Conservation (phyloP, 2,797 vertebrate species). For the Aulostomus chinensis region DNA sequence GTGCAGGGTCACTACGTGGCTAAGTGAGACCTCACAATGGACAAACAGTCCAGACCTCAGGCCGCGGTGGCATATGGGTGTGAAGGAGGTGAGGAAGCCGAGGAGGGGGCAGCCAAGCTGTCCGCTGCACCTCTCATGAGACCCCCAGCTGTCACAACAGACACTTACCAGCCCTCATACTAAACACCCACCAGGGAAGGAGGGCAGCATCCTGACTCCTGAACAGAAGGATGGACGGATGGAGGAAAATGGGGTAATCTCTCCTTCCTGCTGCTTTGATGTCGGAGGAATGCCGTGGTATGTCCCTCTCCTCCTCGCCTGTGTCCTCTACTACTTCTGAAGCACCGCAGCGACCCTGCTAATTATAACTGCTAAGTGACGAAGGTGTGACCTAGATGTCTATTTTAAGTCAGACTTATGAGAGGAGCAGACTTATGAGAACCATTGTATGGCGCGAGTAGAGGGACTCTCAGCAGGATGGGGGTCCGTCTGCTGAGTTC, state of each 20-base stretch:
- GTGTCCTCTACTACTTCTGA: conserved; percentile 34
- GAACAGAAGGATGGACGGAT: conserved; percentile 31
- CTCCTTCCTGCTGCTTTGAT: conserved; percentile 52
- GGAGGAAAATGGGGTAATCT: conserved; percentile 27
- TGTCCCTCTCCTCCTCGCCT: neutral
- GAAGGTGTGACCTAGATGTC: conserved; percentile 65
- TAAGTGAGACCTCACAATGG: conserved; percentile 75
- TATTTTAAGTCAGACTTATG: conserved; percentile 65
- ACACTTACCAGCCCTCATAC: conserved; percentile 77
- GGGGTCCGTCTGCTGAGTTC: too few relatives aligned
- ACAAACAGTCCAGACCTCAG: conserved; percentile 63
- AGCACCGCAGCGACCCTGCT: conserved; percentile 49
- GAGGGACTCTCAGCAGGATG: conserved; percentile 33
- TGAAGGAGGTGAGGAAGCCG: conserved; percentile 61
- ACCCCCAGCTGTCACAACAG: conserved; percentile 80
- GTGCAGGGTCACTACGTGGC: conserved; percentile 64
- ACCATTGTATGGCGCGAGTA: conserved; percentile 7
- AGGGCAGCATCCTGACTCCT: conserved; percentile 60
- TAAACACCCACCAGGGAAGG: conserved; percentile 74
- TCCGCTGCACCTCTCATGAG: conserved; percentile 63
- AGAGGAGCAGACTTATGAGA: conserved; percentile 39
- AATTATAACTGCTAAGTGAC: conserved; percentile 68
- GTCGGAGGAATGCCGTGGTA: conserved; percentile 39
- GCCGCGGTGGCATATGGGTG: conserved; percentile 69
- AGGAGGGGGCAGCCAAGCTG: conserved; percentile 50